phyloP scores from a whole-genome alignment of 2,888 invertebrate species.

The Tipula lateralis region DNA sequence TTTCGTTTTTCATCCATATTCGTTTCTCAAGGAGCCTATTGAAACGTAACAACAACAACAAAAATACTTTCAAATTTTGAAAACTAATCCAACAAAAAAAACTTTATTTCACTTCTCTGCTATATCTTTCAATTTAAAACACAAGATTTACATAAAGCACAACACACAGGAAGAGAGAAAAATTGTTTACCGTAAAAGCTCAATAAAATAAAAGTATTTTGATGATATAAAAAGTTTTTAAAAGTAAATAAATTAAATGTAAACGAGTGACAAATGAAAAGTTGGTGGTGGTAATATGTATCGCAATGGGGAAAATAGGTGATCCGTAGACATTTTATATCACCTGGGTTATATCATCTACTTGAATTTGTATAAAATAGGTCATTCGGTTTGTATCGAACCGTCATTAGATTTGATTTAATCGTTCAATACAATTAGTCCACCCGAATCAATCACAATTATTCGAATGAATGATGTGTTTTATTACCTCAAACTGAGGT shows the following conservation, averaged over 20 bases:
- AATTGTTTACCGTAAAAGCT: neutral
- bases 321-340: neutral
- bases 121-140: neutral
- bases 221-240: neutral
- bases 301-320: neutral
- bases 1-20: neutral
- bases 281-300: neutral
- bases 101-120: constrained; percentile 9
- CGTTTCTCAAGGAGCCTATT: neutral
- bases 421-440: neutral
- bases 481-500: too few species aligned
- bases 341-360: neutral
- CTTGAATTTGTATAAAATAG: neutral
- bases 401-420: neutral
- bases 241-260: constrained; percentile 19
- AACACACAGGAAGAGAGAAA: neutral
- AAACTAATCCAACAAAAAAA: neutral
- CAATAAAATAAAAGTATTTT: constrained; percentile 19
- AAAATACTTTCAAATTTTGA: neutral
- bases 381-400: neutral
- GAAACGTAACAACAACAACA: neutral
- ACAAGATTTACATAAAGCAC: constrained; percentile 5
- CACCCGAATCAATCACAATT: neutral
- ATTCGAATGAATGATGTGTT: neutral
- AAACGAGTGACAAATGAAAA: neutral